A percentile compares a stretch with the other conserved stretches of the same genome.
Conservation (phyloP, 2,888 invertebrate genomes). For the Aphrophora alni region DNA sequence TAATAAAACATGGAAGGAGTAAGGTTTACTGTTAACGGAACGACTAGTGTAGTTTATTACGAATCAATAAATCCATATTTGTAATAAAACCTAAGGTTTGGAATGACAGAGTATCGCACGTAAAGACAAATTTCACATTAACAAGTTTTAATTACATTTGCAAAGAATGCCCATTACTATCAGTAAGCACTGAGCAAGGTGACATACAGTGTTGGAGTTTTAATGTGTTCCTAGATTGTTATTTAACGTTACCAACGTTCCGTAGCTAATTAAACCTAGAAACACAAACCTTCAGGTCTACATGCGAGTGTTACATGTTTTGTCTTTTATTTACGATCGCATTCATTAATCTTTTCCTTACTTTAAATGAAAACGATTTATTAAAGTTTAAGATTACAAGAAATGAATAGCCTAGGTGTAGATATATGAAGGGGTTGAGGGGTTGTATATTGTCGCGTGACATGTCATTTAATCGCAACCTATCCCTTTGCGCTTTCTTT, state of each 20-base stretch:
- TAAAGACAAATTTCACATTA: neutral
- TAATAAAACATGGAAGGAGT: too few species aligned
- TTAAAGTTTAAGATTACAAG: conserved; percentile 1
- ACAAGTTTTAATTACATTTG: neutral
- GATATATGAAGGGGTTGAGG: neutral
- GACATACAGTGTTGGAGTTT: neutral
- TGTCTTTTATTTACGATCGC: neutral
- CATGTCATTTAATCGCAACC: neutral
- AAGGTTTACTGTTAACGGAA: too few species aligned
- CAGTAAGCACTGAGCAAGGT: neutral
- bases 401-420: neutral
- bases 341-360: neutral
- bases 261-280: neutral
- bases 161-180: neutral
- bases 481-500: neutral
- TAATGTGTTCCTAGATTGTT: neutral
- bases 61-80: too few species aligned
- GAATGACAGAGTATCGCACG: too few species aligned
- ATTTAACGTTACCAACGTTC: neutral
- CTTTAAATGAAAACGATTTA: neutral
- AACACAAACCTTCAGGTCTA: neutral
- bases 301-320: neutral
- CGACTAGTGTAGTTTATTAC: too few species aligned
- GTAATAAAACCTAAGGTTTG: too few species aligned
- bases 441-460: neutral